Evolutionary conservation across 1,140 invertebrate genomes (phyloP), one percentile per base, ranked within the genome.

Genomic region (Zelostemma sp.): DNA sequence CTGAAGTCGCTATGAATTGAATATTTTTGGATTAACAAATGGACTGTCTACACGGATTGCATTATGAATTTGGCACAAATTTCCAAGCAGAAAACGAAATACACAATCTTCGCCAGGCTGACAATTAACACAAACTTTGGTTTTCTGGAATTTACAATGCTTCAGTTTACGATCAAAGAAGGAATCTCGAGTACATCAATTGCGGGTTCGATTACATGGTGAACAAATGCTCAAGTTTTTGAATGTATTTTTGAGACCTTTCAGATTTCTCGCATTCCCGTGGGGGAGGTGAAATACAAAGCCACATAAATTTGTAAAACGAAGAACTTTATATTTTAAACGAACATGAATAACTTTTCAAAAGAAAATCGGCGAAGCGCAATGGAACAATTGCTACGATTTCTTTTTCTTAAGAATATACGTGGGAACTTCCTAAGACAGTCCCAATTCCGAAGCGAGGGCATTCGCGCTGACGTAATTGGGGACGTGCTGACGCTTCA

Each of bases 391-490:
- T n/a, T n/a, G n/a, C n/a, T n/a, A n/a, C n/a, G n/a, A n/a, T n/a
- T n/a, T n/a, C n/a, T n/a, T n/a, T n/a, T n/a, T n/a, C n/a, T n/a
- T n/a, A n/a, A n/a, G 11, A 31, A 31, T 31, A 31, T 11, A 11
- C 28, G 28, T 31, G 11, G 28, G 11, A 40, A 40, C 0, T 40
- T 11, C 55, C 62, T 66, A 71, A 19, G 68, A 72, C n/a, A 72
- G 35, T 60, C 68, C 68, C 9, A 72, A 43, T 63, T 72, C 68
- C 1, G 68, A 72, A 16, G 68, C 68, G 12, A 72, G 59, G 5
- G 63, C 62, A 53, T 72, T 72, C 1, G 68, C 69, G n/a, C 63
- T 72, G 28, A 72, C 69, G 25, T 72, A 72, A 59, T 72, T 64
- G 0, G 69, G 69, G 12, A 60, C 69, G n/a, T 72, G 69, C 17